phyloP scores from a whole-genome alignment of 2,797 vertebrate species.

The Buceros bicornis region DNA sequence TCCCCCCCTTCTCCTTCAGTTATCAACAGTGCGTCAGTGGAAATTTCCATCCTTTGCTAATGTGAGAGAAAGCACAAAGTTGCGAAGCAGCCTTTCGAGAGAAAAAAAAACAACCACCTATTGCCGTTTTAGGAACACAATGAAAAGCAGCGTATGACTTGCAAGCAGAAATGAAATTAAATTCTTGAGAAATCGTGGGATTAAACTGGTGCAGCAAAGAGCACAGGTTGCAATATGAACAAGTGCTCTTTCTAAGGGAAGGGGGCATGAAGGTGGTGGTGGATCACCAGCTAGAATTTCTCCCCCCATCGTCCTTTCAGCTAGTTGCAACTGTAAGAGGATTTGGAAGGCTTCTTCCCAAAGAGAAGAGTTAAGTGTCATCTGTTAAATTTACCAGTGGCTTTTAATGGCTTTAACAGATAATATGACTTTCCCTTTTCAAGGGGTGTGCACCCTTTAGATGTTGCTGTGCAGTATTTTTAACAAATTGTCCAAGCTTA shows the following conservation, averaged over 20 bases:
- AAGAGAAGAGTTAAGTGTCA: neutral
- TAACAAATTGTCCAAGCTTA: neutral
- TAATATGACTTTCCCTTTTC: neutral
- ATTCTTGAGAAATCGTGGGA: neutral
- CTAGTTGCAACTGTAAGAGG: neutral
- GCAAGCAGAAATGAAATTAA: neutral
- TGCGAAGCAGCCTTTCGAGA: conserved; percentile 41
- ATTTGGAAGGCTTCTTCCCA: neutral
- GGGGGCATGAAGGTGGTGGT: neutral
- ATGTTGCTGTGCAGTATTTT: neutral
- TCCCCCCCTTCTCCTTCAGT: conserved; percentile 52
- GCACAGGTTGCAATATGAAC: neutral
- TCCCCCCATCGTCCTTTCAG: neutral
- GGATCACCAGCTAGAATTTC: neutral
- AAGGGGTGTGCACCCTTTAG: neutral
- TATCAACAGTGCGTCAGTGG: conserved; percentile 78
- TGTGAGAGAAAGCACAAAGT: conserved; percentile 63
- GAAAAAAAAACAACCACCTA: neutral
- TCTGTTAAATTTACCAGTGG: neutral
- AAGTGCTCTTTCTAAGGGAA: neutral
- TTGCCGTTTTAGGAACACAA: neutral
- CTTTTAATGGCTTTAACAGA: neutral
- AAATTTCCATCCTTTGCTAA: conserved; percentile 82
- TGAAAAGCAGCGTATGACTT: neutral
- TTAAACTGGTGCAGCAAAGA: neutral